Conservation (phyloP, 2,888 invertebrate species). For the Phyllotreta striolata region DNA sequence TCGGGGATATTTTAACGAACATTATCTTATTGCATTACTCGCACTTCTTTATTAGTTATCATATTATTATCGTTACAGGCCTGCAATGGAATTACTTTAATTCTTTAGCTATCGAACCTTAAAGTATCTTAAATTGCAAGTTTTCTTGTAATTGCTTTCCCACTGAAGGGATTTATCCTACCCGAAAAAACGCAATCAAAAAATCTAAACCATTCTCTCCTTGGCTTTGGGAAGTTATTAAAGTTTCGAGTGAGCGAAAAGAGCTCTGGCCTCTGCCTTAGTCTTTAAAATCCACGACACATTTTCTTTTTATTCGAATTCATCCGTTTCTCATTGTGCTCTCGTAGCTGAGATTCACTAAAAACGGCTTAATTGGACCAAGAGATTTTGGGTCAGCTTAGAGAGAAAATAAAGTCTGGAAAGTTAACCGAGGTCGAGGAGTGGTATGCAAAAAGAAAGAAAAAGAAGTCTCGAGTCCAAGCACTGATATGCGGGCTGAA, state of each 20-base stretch:
- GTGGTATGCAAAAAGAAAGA: no score
- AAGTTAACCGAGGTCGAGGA: no score
- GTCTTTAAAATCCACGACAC: conserved; percentile 10
- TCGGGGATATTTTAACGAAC: no score
- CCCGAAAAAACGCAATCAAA: conserved; percentile 1
- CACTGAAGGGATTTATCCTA: no score
- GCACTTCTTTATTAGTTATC: no score
- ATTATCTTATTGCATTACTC: no score
- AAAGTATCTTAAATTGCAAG: background rate
- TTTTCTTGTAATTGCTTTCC: conserved; percentile 1
- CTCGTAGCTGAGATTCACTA: conserved; percentile 11
- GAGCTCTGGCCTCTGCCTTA: background rate
- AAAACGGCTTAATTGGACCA: conserved; percentile 8
- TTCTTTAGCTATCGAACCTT: no score
- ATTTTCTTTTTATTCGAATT: conserved; percentile 9
- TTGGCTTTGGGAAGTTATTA: background rate
- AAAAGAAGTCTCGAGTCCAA: no score
- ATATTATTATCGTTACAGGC: no score
- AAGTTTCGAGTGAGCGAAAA: conserved; percentile 4
- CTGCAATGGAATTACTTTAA: no score
- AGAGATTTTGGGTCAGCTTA: conserved; percentile 5
- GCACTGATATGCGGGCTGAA: no score
- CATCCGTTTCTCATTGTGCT: conserved; percentile 9
- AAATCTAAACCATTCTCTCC: conserved; percentile 1
- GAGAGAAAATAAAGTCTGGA: background rate